Base-by-base conservation (phyloP, 1,140 invertebrate species). In the Drosophila ironensis region DNA sequence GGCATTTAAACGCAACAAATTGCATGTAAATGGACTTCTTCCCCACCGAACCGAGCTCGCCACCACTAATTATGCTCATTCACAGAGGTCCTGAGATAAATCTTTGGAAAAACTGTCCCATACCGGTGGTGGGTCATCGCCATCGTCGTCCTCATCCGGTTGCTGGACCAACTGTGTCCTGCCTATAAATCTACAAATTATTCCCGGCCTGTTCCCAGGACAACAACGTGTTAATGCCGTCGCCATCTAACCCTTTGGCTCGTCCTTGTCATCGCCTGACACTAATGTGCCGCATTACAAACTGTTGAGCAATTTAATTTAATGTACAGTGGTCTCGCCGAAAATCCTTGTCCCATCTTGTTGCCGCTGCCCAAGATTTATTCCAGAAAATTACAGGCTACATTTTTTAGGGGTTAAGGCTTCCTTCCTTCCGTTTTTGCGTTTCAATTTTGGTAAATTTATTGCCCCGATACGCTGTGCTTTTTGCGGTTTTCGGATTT, bases 301-400 rank as follows among this genome's bases (percentile, higher is more conserved):
- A 88, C 87, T 88, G 86, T 88, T 86, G 77, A 88, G 86, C 86
- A 88, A 88, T 88, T 88, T 86, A 88, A 86, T 86, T 88, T 88
- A 88, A 88, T 88, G 86, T 72, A 40, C 25, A 59, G 42, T 76
- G 41, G 54, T 33, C 57, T 33, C 42, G 19, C 41, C 46, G 41
- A 45, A 28, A 44, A n/a, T 69, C 42, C 57, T 64, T 56, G 59
- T 51, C 37, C 37, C 47, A 40, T 30, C 71, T 52, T 40, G 40
- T 76, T 53, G 35, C 52, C 33, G 44, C 54, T 42, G 37, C 70
- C 59, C 64, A 67, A 86, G 81, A 86, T 86, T 86, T 86, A 86
- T 86, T 68, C 54, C 61, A 72, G 66, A 57, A 33, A 51, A 81
- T 76, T 81, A 42, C 38, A 53, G 42, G 41, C 24, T 25, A 45